A percentile compares a stretch with the other conserved stretches of the same genome.
Evolutionary conservation across 2,888 invertebrate species (phyloP).

Genomic region (Auanema freiburgensis): DNA sequence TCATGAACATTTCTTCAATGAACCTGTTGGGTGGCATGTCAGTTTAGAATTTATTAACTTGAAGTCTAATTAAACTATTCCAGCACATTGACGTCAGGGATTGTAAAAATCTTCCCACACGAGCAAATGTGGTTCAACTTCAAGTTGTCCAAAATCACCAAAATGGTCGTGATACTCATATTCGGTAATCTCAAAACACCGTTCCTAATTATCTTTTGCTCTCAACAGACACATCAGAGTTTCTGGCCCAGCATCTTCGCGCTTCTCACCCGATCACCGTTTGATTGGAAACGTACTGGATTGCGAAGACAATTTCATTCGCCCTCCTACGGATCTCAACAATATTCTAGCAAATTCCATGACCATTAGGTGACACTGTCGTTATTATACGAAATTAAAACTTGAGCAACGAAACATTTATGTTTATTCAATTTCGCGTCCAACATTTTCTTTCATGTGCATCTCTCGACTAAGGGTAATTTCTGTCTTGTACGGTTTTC

Average conservation of each 20-base stretch:
- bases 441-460: too few species aligned
- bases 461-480: too few species aligned
- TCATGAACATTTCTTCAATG: conserved; percentile 67
- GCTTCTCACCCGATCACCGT: background rate
- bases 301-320: background rate
- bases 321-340: background rate
- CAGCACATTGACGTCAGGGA: conserved; percentile 51
- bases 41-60: background rate
- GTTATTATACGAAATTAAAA: too few species aligned
- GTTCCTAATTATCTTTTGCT: background rate
- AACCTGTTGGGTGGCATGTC: conserved; percentile 94
- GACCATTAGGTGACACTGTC: conserved; percentile 11
- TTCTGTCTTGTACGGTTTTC: too few species aligned
- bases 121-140: conserved; percentile 85
- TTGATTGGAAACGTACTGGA: background rate
- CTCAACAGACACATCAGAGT: conserved; percentile 40
- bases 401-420: too few species aligned
- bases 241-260: conserved; percentile 27
- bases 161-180: conserved; percentile 96
- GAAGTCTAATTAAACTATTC: conserved; percentile 4
- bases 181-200: conserved; percentile 74
- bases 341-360: conserved; percentile 8
- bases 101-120: conserved; percentile 18
- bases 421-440: too few species aligned
- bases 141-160: conserved; percentile 97